Base-by-base conservation (phyloP, 2,113 vertebrate species). In the Pleuronectes platessa region DNA sequence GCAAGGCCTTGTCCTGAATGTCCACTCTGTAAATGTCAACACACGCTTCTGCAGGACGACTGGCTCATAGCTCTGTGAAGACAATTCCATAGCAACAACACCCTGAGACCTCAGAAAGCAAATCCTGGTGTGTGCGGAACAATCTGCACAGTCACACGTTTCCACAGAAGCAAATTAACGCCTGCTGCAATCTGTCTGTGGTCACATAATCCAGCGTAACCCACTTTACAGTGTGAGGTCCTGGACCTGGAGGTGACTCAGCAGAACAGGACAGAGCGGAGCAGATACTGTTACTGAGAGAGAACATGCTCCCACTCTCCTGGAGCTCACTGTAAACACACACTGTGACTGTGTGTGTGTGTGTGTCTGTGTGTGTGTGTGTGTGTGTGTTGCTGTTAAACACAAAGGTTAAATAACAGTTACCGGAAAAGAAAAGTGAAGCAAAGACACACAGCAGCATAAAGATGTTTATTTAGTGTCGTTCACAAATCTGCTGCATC, bases 241-340 rank as follows among this genome's bases (percentile, higher is more conserved):
- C 74, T 60, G 76, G 79, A 82, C 82, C 6, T 45, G 79, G 21
- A 21, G 84, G 80, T 91, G 89, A 91, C 74, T 90, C 91, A 90
- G 91, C 91, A 89, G 66, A 90, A 62, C 20, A 73, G 77, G 40
- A 49, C 0, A 54, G 24, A 79, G 63, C 54, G 51, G 51, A 74
- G 65, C 69, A 47, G 58, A 67, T 80, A 12, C 68, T 55, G 55
- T 79, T 69, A 76, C 65, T 27, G 71, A 0, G 35, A 0, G 31
- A 7, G 31, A 31, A 31, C 31, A 31, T 31, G 31, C 31, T 31
- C 31, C 40, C 59, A 70, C 59, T 60, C 65, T 74, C 62, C 68
- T 13, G 3, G 3, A 13, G 40, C 40, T 42, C 35, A 42, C 61
- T 42, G 47, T 40, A 69, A 69, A 81, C 42, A 63, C 0, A 40